Evolutionary conservation across 2,888 invertebrate species (phyloP).

Genomic region (Lucinisca nassula): DNA sequence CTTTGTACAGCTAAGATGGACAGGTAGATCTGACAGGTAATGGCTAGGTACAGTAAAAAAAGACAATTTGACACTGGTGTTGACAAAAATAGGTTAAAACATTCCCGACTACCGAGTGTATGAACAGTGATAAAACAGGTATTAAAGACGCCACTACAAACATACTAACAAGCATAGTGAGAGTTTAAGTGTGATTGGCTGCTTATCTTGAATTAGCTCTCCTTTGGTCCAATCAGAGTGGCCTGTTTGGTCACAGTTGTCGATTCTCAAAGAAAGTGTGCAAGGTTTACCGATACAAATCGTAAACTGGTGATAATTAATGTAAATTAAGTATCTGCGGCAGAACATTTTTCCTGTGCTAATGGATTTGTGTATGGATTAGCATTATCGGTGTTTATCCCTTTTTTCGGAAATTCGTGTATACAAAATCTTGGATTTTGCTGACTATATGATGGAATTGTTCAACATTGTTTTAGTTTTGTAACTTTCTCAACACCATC

Average conservation of each 20-base stretch:
- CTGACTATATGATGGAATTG: neutral
- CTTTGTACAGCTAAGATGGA: neutral
- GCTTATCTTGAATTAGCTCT: neutral
- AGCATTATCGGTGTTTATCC: conserved; percentile 54
- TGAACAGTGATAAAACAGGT: neutral
- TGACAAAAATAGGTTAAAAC: conserved; percentile 4
- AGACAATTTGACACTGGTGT: neutral
- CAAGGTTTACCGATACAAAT: conserved; percentile 45
- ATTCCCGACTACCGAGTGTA: neutral
- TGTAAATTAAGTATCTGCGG: conserved; percentile 54
- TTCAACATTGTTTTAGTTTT: neutral
- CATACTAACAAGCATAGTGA: neutral
- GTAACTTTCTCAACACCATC: neutral
- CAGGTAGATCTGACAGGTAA: conserved; percentile 1
- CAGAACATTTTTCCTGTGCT: conserved; percentile 24
- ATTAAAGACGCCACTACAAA: conserved; percentile 14
- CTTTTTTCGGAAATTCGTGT: conserved; percentile 24
- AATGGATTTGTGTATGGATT: conserved; percentile 68
- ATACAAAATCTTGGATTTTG: neutral
- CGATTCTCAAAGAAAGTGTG: conserved; percentile 25
- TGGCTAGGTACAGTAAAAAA: neutral
- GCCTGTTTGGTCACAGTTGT: conserved; percentile 11
- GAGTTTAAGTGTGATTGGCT: neutral
- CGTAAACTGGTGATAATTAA: conserved; percentile 67
- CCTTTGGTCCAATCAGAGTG: conserved; percentile 5